Evolutionary conservation across 1,140 invertebrate genomes (phyloP).

Genomic region (Phthorimaea operculella): DNA sequence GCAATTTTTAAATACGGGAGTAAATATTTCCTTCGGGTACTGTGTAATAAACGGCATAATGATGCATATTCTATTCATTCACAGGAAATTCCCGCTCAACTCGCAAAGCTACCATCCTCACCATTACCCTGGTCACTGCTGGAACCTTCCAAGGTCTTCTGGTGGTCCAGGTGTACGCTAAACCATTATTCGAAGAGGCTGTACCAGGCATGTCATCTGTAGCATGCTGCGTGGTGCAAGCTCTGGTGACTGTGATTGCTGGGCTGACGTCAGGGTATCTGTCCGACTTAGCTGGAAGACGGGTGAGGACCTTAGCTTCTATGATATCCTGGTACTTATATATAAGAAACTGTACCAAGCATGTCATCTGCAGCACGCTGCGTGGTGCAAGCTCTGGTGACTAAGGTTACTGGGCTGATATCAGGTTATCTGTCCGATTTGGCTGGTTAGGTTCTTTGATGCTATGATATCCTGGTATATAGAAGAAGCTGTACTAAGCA

Average conservation of each 20-base stretch:
- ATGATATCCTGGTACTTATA: neutral
- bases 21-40: too few relatives aligned
- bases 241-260: conserved; percentile 22
- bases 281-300: conserved; percentile 34
- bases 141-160: conserved; percentile 18
- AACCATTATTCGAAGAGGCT: conserved; percentile 31
- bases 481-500: conserved; percentile 29
- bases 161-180: conserved; percentile 16
- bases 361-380: conserved; percentile 36
- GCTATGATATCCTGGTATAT: neutral
- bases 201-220: conserved; percentile 38
- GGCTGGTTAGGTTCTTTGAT: conserved; percentile 25
- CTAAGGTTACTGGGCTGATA: conserved; percentile 22
- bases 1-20: too few relatives aligned
- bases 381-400: conserved; percentile 31
- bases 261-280: conserved; percentile 28
- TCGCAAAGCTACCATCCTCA: conserved; percentile 6
- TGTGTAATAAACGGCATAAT: too few relatives aligned
- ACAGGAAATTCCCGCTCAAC: conserved; percentile 17
- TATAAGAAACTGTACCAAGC: conserved; percentile 28
- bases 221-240: conserved; percentile 36
- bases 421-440: conserved; percentile 32
- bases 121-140: conserved; percentile 3
- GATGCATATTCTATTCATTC: too few relatives aligned
- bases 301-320: conserved; percentile 24